Conservation (phyloP, 2,888 invertebrate species). For the Tipula lateralis region DNA sequence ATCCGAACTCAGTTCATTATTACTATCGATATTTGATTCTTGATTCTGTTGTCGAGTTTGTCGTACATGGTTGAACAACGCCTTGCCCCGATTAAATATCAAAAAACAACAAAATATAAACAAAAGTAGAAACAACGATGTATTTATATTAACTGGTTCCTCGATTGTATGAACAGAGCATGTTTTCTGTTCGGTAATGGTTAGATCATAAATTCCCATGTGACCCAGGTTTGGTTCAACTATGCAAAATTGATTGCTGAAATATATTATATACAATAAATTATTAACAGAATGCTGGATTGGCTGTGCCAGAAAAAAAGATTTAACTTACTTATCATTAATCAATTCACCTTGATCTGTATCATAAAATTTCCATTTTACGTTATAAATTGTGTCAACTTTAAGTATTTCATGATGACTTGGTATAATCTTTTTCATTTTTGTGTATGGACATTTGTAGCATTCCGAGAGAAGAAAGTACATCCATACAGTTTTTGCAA, state of each 20-base stretch:
- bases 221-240: conserved; percentile 58
- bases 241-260: conserved; percentile 58
- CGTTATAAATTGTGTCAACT: conserved; percentile 52
- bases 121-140: conserved; percentile 48
- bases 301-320: neutral
- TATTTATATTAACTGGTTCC: conserved; percentile 58
- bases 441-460: conserved; percentile 61
- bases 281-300: neutral
- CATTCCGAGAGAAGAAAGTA: conserved; percentile 68
- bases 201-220: conserved; percentile 68
- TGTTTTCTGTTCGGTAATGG: conserved; percentile 49
- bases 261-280: conserved; percentile 32
- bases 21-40: conserved; percentile 7
- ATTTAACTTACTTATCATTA: conserved; percentile 41
- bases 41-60: conserved; percentile 26
- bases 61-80: conserved; percentile 33
- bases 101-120: conserved; percentile 39
- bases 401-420: conserved; percentile 47
- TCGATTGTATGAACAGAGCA: conserved; percentile 56
- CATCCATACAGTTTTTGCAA: conserved; percentile 51
- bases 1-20: conserved; percentile 32
- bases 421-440: conserved; percentile 48
- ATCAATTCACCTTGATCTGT: conserved; percentile 51
- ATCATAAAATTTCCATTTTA: conserved; percentile 56
- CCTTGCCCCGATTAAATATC: neutral